Evolutionary conservation across 1,140 invertebrate species (phyloP), one percentile per base, ranked within the genome.

Genomic region (Ectropis grisescens): DNA sequence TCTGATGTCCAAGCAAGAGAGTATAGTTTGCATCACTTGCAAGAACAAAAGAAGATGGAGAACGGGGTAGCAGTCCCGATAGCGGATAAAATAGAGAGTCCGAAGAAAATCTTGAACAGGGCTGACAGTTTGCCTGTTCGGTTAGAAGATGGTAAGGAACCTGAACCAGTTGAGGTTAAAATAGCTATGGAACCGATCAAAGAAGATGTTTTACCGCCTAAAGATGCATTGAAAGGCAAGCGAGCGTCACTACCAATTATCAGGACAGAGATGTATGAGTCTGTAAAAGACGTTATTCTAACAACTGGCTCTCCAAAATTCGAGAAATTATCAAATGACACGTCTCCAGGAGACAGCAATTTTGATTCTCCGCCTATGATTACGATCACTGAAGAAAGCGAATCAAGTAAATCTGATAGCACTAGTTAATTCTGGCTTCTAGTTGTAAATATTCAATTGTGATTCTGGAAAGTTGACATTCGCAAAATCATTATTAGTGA

Each of bases 1-100:
- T 82, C 82, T 3, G 80, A 83, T 49, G 78, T 81, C 0, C 80
- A 82, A 61, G 79, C 80, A 0, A 59, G 80, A 48, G 80, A 82
- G 41, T 60, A 68, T 13, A 82, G 82, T 36, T 42, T 83, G 7
- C 78, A 81, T 29, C 69, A 82, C 32, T 40, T 82, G 27, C 76
- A 80, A 22, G 76, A 82, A 40, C 57, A 71, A 36, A 78, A 66
- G 40, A 81, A 74, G 27, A 29, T 78, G 19, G 78, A 75, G 32
- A 83, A 83, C 29, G 79, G 70, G 12, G 64, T 76, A 4, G 71
- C 72, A 34, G 42, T 72, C 32, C 49, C 68, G 0, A 61, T 78
- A 16, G 40, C 52, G 11, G 80, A 76, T 24, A 75, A 66, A 44
- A 49, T 64, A 38, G 72, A 74, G 11, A 65, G 47, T 31, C 47